Conservation (phyloP, 2,888 invertebrate species). For the Himalopsyche anomala region DNA sequence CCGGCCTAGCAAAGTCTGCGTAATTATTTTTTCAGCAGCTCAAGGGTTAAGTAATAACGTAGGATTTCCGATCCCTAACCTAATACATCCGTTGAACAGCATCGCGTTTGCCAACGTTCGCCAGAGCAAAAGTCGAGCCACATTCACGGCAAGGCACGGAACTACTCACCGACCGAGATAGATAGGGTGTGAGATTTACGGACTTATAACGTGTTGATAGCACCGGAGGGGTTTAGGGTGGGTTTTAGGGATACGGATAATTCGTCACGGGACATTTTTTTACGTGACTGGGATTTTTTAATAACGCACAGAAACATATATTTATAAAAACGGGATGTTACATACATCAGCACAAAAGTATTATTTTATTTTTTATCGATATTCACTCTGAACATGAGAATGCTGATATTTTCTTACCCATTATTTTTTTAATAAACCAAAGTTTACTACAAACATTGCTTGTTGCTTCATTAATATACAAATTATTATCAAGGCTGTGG, state of each 20-base stretch:
- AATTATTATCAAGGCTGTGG: no score
- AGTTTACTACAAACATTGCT: no score
- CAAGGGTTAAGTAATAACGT: conserved; percentile 40
- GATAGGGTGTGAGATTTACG: conserved; percentile 59
- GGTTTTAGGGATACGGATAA: not conserved
- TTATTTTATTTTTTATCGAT: no score
- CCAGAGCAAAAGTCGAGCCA: conserved; percentile 29
- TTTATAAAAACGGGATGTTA: no score
- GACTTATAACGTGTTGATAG: conserved; percentile 62
- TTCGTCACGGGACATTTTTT: conserved; percentile 32
- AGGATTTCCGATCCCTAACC: conserved; percentile 43
- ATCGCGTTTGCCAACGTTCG: conserved; percentile 11
- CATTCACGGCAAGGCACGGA: conserved; percentile 33
- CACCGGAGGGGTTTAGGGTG: conserved; percentile 44
- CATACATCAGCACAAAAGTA: no score
- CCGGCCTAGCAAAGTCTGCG: not conserved
- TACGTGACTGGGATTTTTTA: not conserved
- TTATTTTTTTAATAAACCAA: no score
- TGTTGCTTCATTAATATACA: no score
- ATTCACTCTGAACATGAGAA: no score
- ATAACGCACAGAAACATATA: not conserved
- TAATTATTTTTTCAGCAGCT: conserved; percentile 38
- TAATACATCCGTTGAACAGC: conserved; percentile 33
- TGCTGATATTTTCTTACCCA: no score
- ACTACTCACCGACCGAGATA: conserved; percentile 50